A percentile compares a stretch with the other conserved stretches of the same genome.
Conservation (phyloP, 1,140 invertebrate species). For the Trichogramma pretiosum region DNA sequence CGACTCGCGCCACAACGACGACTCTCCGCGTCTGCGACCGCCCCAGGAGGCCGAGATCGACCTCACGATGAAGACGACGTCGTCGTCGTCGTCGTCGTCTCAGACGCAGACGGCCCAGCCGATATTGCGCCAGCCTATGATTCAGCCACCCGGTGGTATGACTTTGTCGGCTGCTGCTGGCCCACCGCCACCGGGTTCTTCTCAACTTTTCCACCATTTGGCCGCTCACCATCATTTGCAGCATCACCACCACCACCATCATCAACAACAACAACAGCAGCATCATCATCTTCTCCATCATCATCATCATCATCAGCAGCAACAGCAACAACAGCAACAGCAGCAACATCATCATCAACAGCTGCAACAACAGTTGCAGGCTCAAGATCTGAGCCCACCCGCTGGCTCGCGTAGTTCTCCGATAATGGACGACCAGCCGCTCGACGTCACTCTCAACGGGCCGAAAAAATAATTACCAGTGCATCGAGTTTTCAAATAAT, state of each 20-base stretch:
- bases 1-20: background rate
- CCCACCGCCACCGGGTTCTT: conserved; percentile 27
- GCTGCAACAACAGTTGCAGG: conserved; percentile 11
- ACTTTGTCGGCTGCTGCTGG: no score
- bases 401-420: conserved; percentile 26
- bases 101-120: background rate
- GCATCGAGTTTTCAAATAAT: no score
- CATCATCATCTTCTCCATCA: conserved; percentile 11
- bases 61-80: conserved; percentile 34
- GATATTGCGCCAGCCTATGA: background rate
- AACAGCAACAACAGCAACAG: conserved; percentile 17
- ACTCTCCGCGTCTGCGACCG: background rate
- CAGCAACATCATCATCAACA: no score
- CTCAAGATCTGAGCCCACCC: conserved; percentile 30
- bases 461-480: conserved; percentile 24
- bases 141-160: conserved; percentile 20
- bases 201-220: conserved; percentile 35
- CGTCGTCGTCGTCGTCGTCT: background rate
- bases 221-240: conserved; percentile 20
- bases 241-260: conserved; percentile 21
- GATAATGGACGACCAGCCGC: conserved; percentile 40
- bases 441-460: conserved; percentile 41
- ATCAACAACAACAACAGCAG: conserved; percentile 15
- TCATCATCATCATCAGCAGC: conserved; percentile 16
- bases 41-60: conserved; percentile 42